Percentiles rank a stretch among this genome's conserved stretches.
phyloP scores from a whole-genome alignment of 2,113 vertebrate genomes.

The Abramis brama region DNA sequence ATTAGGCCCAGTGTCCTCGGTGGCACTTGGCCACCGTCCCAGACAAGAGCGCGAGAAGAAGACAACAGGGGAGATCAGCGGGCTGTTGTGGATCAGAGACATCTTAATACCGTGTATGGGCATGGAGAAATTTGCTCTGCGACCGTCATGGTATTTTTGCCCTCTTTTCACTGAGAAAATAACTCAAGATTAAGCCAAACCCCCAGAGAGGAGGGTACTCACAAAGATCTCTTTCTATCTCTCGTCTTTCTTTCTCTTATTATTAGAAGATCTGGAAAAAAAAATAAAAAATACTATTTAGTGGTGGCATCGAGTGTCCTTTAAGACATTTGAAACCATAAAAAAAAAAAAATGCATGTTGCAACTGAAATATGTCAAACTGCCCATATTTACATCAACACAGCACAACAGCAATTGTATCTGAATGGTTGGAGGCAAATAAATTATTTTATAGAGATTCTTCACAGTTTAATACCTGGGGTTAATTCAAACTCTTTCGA shows the following conservation, averaged over 20 bases:
- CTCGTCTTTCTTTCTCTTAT: neutral
- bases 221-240: conserved; percentile 32
- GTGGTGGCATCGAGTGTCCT: neutral
- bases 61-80: conserved; percentile 55
- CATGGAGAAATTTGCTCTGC: conserved; percentile 73
- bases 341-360: neutral
- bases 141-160: conserved; percentile 79
- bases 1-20: conserved; percentile 87
- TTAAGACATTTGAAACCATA: neutral
- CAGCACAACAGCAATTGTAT: neutral
- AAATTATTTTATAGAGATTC: neutral
- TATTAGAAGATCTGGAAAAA: neutral
- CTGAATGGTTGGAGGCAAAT: no score
- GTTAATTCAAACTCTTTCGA: neutral
- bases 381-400: neutral
- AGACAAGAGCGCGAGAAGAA: conserved; percentile 78
- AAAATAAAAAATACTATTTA: neutral
- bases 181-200: conserved; percentile 75
- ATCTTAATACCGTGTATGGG: conserved; percentile 82
- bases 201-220: conserved; percentile 48
- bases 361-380: neutral
- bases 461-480: neutral
- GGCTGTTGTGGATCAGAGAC: conserved; percentile 73
- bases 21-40: conserved; percentile 94
- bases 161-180: conserved; percentile 72